phyloP scores from a whole-genome alignment of 2,113 vertebrate species.

The Hystrix cristata region DNA sequence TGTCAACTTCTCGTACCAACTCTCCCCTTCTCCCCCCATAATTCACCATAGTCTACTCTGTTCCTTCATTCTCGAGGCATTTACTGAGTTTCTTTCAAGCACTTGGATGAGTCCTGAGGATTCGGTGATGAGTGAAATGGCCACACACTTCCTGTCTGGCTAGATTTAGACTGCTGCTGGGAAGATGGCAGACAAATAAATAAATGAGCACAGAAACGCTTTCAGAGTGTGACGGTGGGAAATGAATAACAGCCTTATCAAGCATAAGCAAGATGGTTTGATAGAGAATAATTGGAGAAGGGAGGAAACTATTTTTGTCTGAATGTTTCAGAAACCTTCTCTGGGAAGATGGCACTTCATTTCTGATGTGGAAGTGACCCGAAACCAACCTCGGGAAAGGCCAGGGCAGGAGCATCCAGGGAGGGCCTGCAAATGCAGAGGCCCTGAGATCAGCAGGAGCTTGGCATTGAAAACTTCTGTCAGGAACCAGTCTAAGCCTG shows the following conservation, averaged over 20 bases:
- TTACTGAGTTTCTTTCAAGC: background rate
- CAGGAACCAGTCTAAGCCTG: background rate
- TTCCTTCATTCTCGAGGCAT: background rate
- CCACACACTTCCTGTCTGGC: background rate
- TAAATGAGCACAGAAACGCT: background rate
- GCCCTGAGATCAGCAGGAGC: background rate
- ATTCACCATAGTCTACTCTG: accelerated
- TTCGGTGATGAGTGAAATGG: background rate
- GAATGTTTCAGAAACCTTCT: background rate
- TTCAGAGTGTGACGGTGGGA: background rate
- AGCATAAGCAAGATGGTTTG: background rate
- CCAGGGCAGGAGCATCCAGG: background rate
- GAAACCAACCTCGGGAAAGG: accelerated
- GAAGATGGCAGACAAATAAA: background rate
- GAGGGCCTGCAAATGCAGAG: background rate
- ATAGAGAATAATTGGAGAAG: background rate
- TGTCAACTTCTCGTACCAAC: background rate
- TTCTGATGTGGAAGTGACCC: background rate
- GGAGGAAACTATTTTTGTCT: background rate
- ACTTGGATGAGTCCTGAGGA: background rate
- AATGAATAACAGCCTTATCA: accelerated
- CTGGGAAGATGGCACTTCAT: background rate
- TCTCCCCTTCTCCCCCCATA: background rate
- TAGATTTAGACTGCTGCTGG: background rate
- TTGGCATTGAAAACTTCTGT: background rate